Evolutionary conservation across 1,140 invertebrate species (phyloP).

Genomic region (Solenopsis fugax): DNA sequence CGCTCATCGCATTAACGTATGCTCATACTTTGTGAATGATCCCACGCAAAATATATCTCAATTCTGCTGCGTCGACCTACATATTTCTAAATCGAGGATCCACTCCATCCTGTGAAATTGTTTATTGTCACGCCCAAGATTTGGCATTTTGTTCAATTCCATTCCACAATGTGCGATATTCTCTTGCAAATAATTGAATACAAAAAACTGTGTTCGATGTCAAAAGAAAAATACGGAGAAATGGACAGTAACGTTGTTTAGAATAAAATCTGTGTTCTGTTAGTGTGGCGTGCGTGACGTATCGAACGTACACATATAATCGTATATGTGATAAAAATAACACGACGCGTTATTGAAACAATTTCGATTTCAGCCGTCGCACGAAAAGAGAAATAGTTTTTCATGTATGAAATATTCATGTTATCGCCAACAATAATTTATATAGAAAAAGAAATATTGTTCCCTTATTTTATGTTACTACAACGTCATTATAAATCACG

Average conservation of each 20-base stretch:
- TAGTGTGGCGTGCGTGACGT: neutral
- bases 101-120: neutral
- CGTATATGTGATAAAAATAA: neutral
- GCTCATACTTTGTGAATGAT: neutral
- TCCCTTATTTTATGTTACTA: neutral
- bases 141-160: neutral
- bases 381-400: neutral
- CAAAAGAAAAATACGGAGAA: constrained; percentile 1
- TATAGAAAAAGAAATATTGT: neutral
- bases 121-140: neutral
- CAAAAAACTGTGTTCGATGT: neutral
- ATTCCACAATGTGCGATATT: neutral
- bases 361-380: neutral
- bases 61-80: neutral
- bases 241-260: neutral
- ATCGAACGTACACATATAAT: neutral
- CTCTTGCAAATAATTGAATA: constrained; percentile 10
- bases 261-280: constrained; percentile 5
- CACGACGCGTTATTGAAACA: constrained; percentile 20
- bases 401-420: neutral
- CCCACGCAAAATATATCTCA: neutral
- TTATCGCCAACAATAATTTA: neutral
- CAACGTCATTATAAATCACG: neutral
- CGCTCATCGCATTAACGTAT: neutral
- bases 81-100: neutral